Percentiles rank a stretch among this genome's conserved stretches.
Evolutionary conservation across 2,113 vertebrate species (phyloP).

Genomic region (Petrocephalus microphthalmus): DNA sequence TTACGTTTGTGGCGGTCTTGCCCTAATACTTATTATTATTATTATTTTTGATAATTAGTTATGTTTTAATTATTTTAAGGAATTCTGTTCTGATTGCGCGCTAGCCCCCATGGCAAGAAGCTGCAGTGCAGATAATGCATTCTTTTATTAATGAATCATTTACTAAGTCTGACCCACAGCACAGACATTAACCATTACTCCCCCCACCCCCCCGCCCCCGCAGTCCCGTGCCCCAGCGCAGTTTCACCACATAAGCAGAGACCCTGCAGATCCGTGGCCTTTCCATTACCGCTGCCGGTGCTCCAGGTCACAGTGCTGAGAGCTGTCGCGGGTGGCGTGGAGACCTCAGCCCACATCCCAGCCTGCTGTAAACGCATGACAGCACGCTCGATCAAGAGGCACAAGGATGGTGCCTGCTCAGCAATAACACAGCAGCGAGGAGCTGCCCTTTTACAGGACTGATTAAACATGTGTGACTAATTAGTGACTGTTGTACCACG

Average conservation of each 20-base stretch:
- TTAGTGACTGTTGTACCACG: constrained; percentile 80
- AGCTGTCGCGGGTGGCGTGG: not conserved
- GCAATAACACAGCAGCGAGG: constrained; percentile 74
- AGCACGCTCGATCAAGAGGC: constrained; percentile 79
- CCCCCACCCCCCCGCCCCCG: not conserved
- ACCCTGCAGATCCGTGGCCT: not conserved
- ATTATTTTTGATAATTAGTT: constrained; percentile 38
- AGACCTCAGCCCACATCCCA: not conserved
- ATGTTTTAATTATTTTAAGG: constrained; percentile 38
- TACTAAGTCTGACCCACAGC: constrained; percentile 38
- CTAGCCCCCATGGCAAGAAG: constrained; percentile 38
- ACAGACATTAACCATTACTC: constrained; percentile 15
- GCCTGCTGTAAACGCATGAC: not conserved
- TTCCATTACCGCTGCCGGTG: not conserved
- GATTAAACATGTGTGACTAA: constrained; percentile 98
- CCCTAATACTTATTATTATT: constrained; percentile 10
- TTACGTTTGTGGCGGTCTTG: not conserved
- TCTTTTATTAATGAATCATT: constrained; percentile 51
- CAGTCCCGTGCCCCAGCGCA: not conserved
- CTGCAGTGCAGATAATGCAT: constrained; percentile 48
- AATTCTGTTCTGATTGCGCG: constrained; percentile 27
- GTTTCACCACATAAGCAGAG: not conserved
- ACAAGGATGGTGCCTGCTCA: constrained; percentile 71
- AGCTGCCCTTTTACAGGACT: constrained; percentile 87
- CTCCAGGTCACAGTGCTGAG: not conserved